Conservation (phyloP, 2,888 invertebrate genomes). For the Fragum sueziense region DNA sequence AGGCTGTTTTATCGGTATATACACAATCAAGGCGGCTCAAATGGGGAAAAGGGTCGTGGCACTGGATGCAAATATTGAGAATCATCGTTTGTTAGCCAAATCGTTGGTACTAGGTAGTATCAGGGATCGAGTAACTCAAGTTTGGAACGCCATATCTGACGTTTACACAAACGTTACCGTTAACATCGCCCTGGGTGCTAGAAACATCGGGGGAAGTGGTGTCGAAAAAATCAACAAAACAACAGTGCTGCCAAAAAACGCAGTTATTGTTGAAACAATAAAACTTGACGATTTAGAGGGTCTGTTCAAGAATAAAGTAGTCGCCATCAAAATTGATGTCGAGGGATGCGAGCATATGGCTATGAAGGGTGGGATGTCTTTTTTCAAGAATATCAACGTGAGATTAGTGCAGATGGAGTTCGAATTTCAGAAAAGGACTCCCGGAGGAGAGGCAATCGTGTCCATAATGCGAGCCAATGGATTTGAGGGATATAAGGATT, state of each 20-base stretch:
- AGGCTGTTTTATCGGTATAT: conserved; percentile 1
- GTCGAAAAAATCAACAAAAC: background rate
- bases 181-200: background rate
- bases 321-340: too few relatives aligned
- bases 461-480: too few relatives aligned
- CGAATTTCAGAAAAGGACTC: too few relatives aligned
- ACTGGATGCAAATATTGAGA: background rate
- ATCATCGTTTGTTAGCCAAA: background rate
- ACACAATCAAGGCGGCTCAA: background rate
- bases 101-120: background rate
- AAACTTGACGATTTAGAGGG: background rate
- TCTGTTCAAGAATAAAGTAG: background rate
- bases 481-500: too few relatives aligned
- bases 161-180: background rate
- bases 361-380: too few relatives aligned
- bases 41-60: background rate
- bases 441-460: too few relatives aligned
- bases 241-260: background rate
- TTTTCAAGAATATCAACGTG: too few relatives aligned
- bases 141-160: background rate
- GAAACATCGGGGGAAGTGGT: background rate
- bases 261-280: background rate
- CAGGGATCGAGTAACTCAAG: background rate
- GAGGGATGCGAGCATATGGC: too few relatives aligned
- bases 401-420: too few relatives aligned